Percentiles rank a stretch among this genome's conserved stretches.
phyloP scores from a whole-genome alignment of 2,113 vertebrate species.

The Paratilapia polleni region DNA sequence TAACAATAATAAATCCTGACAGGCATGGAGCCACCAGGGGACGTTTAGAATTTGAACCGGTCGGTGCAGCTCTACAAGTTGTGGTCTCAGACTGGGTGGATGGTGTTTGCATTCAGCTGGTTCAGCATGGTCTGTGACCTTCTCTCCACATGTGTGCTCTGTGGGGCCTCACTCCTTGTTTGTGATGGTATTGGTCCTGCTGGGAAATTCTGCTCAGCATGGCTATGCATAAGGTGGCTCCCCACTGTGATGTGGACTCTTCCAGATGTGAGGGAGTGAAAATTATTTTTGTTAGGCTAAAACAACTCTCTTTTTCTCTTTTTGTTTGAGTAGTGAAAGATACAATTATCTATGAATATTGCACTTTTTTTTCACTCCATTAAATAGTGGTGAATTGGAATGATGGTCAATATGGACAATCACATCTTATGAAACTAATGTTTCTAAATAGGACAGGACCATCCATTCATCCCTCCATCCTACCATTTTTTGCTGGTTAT shows the following conservation, averaged over 20 bases:
- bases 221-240: constrained; percentile 36
- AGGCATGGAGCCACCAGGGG: constrained; percentile 24
- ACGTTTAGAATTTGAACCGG: constrained; percentile 41
- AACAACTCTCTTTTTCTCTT: background rate
- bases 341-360: background rate
- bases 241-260: constrained; percentile 60
- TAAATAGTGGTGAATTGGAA: background rate
- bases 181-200: constrained; percentile 55
- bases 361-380: background rate
- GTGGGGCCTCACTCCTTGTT: constrained; percentile 43
- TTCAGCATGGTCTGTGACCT: constrained; percentile 56
- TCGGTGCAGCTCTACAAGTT: constrained; percentile 32
- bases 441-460: background rate
- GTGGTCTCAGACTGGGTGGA: constrained; percentile 25
- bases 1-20: constrained; percentile 51
- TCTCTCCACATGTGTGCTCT: constrained; percentile 59
- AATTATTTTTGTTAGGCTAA: constrained; percentile 17
- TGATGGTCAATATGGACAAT: background rate
- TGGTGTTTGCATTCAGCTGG: constrained; percentile 38
- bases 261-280: constrained; percentile 41
- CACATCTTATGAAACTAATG: background rate
- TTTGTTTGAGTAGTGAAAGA: background rate
- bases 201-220: constrained; percentile 37
- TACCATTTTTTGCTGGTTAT: too few relatives aligned
- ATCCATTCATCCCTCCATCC: background rate